Evolutionary conservation across 2,113 vertebrate species (phyloP).

Genomic region (Neotoma lepida): DNA sequence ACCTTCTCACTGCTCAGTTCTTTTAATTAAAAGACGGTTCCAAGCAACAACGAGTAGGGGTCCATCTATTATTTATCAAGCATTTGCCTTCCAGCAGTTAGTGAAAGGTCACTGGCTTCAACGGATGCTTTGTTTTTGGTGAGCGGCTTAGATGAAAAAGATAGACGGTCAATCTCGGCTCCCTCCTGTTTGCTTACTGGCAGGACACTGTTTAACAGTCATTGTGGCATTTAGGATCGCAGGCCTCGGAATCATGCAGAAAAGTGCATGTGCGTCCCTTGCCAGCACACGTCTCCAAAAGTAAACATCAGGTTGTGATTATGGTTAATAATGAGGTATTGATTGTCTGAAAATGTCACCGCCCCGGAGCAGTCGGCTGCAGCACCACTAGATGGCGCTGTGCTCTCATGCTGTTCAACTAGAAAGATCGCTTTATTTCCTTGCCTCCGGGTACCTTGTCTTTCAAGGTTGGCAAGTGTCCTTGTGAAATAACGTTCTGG

Average conservation of each 20-base stretch:
- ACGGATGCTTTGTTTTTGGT: constrained; percentile 72
- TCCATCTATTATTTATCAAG: constrained; percentile 82
- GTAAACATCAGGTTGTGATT: constrained; percentile 81
- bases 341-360: constrained; percentile 81
- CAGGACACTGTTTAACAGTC: constrained; percentile 74
- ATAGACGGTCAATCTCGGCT: constrained; percentile 49
- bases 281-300: constrained; percentile 70
- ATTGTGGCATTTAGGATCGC: constrained; percentile 76
- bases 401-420: not conserved
- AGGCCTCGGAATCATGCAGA: constrained; percentile 42
- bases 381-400: constrained; percentile 75
- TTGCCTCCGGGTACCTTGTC: constrained; percentile 67
- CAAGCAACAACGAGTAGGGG: constrained; percentile 65
- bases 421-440: not conserved
- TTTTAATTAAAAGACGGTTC: constrained; percentile 73
- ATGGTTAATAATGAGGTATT: constrained; percentile 84
- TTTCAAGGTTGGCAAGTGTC: constrained; percentile 79
- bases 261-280: constrained; percentile 69
- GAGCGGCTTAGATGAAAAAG: constrained; percentile 69
- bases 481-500: constrained; percentile 70
- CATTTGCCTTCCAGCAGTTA: constrained; percentile 77
- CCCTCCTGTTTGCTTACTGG: constrained; percentile 68
- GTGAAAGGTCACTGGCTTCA: constrained; percentile 81
- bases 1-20: not conserved
- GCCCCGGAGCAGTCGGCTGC: not conserved